A percentile compares a stretch with the other conserved stretches of the same genome.
phyloP scores from a whole-genome alignment of 2,797 vertebrate genomes.

The Leptoclinus maculatus region DNA sequence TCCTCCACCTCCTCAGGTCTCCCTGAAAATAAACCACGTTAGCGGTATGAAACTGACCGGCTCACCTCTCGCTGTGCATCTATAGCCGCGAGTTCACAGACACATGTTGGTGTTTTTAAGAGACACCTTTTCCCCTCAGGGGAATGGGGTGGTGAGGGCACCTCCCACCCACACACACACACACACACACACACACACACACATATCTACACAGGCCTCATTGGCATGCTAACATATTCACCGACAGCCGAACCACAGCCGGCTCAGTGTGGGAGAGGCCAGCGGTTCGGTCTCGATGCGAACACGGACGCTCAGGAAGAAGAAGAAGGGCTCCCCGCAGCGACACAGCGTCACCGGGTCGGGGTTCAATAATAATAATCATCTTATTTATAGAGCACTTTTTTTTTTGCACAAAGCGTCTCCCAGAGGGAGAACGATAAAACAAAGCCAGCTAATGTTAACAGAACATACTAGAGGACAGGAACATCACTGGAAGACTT shows the following conservation, averaged over 20 bases:
- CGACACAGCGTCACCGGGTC: slow-evolving; percentile 3
- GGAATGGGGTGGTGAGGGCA: slow-evolving; percentile 44
- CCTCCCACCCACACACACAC: slow-evolving; percentile 43
- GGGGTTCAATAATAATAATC: not conserved
- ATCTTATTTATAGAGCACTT: slow-evolving; percentile 36
- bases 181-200: slow-evolving; percentile 33
- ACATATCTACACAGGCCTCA: too few relatives aligned
- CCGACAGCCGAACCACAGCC: slow-evolving; percentile 53
- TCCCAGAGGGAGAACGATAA: slow-evolving; percentile 6
- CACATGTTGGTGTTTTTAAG: slow-evolving; percentile 58
- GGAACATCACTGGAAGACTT: not conserved
- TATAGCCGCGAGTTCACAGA: slow-evolving; percentile 53
- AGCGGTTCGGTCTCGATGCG: slow-evolving; percentile 25
- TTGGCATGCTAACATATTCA: slow-evolving; percentile 77
- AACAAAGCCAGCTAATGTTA: not conserved
- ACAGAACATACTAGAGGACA: not conserved
- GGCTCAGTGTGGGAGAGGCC: slow-evolving; percentile 55
- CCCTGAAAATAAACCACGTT: not conserved
- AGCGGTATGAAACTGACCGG: slow-evolving; percentile 59
- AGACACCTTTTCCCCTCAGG: slow-evolving; percentile 52
- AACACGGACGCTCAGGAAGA: slow-evolving; percentile 28
- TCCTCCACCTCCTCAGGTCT: slow-evolving; percentile 37
- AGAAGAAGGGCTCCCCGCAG: slow-evolving; percentile 18
- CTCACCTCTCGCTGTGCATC: slow-evolving; percentile 60
- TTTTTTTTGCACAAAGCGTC: not conserved